phyloP scores from a whole-genome alignment of 2,888 invertebrate genomes.

The Volucella bombylans region DNA sequence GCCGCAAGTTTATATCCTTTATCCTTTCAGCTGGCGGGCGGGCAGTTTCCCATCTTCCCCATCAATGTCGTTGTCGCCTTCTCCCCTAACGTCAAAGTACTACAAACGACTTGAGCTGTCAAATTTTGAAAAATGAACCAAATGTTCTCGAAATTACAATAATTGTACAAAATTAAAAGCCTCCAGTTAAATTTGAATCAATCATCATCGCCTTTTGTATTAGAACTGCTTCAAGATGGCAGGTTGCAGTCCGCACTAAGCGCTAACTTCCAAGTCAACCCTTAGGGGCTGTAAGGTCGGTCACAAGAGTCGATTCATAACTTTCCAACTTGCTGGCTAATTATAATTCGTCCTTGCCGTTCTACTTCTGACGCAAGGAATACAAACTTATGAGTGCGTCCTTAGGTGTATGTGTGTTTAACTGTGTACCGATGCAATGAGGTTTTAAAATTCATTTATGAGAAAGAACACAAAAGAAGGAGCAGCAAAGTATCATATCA shows the following conservation, averaged over 20 bases:
- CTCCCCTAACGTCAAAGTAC: background rate
- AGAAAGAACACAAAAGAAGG: background rate
- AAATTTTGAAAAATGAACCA: constrained; percentile 75
- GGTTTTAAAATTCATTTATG: constrained; percentile 73
- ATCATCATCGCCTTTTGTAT: constrained; percentile 39
- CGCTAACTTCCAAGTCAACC: constrained; percentile 15
- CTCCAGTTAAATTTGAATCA: constrained; percentile 72
- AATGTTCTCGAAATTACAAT: constrained; percentile 72
- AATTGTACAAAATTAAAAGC: constrained; percentile 72
- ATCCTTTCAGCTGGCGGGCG: no score
- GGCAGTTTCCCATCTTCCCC: constrained; percentile 4
- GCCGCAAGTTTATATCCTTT: background rate
- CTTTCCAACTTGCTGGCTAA: constrained; percentile 74
- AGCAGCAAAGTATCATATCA: constrained; percentile 24
- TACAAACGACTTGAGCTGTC: constrained; percentile 68
- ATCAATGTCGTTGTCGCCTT: constrained; percentile 1
- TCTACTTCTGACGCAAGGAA: constrained; percentile 19
- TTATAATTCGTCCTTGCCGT: constrained; percentile 57
- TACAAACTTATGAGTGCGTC: background rate
- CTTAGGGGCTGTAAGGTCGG: constrained; percentile 31
- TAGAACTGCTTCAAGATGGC: background rate
- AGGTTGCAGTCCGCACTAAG: background rate
- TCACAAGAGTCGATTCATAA: constrained; percentile 70
- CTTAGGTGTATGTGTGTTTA: background rate
- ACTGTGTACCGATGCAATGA: constrained; percentile 39